These are phyloP conservation scores for Jacana jacana DNA, from an alignment of 2,113 vertebrate species.

Conservation along the genomic window DNA sequence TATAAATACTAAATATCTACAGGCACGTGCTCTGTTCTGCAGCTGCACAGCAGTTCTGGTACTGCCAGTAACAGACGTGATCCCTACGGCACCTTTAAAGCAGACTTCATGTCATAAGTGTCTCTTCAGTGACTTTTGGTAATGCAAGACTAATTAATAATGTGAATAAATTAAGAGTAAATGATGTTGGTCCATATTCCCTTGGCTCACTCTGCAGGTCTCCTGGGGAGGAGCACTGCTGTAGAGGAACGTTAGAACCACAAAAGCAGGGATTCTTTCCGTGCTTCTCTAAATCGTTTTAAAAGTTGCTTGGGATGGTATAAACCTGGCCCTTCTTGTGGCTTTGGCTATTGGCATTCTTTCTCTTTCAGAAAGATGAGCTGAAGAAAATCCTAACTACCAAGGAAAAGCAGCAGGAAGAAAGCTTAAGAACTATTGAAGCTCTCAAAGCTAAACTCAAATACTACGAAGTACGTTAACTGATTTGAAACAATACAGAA, in stretches of 20 bases:
- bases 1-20: background rate
- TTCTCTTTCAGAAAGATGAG: constrained; percentile 83
- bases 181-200: background rate
- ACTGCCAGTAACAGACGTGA: background rate
- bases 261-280: background rate
- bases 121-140: background rate
- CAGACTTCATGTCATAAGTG: background rate
- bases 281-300: background rate
- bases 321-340: background rate
- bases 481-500: background rate
- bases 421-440: constrained; percentile 83
- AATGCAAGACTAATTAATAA: background rate
- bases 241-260: background rate
- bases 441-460: constrained; percentile 88
- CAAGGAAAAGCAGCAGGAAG: constrained; percentile 88
- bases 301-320: background rate
- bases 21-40: background rate
- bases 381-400: constrained; percentile 80
- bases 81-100: background rate
- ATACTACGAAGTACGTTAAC: constrained; percentile 82
- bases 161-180: background rate
- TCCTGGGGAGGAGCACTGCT: background rate
- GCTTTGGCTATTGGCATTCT: background rate
- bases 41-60: background rate
- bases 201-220: background rate